Percentiles rank a stretch among this genome's conserved stretches.
These are phyloP conservation scores for Glyptemys insculpta DNA, from an alignment of 2,797 vertebrate species.

Conservation along the genomic window DNA sequence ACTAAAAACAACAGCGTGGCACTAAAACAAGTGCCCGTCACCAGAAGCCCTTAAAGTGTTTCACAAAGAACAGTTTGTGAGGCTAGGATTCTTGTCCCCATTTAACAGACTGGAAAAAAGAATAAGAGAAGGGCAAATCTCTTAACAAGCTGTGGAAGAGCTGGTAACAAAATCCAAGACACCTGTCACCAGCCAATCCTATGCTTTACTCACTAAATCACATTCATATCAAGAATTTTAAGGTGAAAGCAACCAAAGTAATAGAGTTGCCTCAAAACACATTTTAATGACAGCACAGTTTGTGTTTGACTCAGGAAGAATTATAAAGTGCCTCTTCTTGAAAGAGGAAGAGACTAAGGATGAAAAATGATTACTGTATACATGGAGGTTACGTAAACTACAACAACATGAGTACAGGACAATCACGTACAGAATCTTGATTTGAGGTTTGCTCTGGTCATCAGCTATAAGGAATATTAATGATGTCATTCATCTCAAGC, in stretches of 20 bases:
- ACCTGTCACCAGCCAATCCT: background rate
- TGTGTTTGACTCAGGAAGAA: background rate
- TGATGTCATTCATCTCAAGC: background rate
- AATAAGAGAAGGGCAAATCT: background rate
- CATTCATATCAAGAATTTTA: background rate
- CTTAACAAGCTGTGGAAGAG: background rate
- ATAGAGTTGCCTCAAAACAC: background rate
- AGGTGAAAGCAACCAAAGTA: background rate
- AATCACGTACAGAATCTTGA: background rate
- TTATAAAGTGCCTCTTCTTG: background rate
- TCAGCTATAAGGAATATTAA: background rate
- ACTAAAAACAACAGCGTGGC: background rate
- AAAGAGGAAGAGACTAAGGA: background rate
- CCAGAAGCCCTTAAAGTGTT: background rate
- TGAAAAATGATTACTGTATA: background rate
- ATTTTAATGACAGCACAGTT: background rate
- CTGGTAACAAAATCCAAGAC: background rate
- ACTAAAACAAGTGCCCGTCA: fast-evolving
- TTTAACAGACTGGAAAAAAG: background rate
- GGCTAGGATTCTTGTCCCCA: fast-evolving
- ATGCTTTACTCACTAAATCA: background rate
- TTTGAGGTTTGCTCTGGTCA: background rate
- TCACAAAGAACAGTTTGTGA: background rate
- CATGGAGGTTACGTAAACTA: background rate
- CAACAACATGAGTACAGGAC: background rate